Percentiles rank a stretch among this genome's conserved stretches.
Evolutionary conservation across 2,113 vertebrate species (phyloP).

Genomic region (Eira barbara): DNA sequence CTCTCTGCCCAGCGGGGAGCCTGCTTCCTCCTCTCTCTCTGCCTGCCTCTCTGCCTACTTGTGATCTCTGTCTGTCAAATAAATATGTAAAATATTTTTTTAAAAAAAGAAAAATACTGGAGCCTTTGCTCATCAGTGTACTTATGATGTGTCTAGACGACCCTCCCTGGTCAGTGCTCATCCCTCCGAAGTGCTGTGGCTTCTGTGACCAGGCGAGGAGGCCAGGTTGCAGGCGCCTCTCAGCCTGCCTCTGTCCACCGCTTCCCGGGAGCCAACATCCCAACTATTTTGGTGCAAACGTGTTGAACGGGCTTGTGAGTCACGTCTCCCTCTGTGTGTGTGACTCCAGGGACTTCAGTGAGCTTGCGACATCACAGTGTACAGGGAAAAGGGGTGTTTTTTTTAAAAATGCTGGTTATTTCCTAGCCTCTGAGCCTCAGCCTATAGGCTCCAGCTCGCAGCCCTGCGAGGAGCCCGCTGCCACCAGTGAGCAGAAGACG

Average conservation of each 20-base stretch:
- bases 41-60: no score
- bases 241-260: no score
- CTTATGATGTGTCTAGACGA: neutral
- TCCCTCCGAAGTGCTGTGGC: neutral
- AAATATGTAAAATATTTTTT: no score
- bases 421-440: neutral
- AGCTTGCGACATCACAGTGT: neutral
- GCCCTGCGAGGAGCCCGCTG: fast-evolving
- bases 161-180: fast-evolving
- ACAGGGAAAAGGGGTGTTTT: neutral
- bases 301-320: neutral
- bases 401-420: neutral
- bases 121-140: neutral
- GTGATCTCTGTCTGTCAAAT: no score
- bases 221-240: neutral
- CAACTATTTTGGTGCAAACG: neutral
- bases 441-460: neutral
- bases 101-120: neutral
- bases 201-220: neutral
- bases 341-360: no score
- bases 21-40: no score
- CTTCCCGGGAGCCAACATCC: neutral
- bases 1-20: no score
- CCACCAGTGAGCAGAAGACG: neutral
- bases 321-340: neutral